phyloP scores from a whole-genome alignment of 2,113 vertebrate genomes.

The Lucifuga dentata region DNA sequence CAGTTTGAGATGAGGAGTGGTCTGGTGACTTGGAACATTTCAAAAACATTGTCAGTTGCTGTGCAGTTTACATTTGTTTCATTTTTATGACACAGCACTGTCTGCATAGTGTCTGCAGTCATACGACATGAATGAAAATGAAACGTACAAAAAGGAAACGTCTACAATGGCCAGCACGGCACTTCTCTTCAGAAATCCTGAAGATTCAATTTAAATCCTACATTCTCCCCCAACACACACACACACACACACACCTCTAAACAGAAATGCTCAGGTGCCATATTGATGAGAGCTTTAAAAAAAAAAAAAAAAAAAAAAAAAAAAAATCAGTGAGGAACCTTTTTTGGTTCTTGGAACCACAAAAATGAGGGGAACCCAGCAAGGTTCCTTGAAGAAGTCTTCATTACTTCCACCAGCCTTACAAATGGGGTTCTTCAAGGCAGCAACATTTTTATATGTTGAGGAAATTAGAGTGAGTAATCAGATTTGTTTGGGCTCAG shows the following conservation, averaged over 20 bases:
- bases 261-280: background rate
- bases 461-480: no score
- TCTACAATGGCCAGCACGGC: slow-evolving; percentile 8
- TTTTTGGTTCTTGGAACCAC: background rate
- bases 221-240: background rate
- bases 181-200: no score
- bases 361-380: background rate
- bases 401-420: no score
- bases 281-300: background rate
- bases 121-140: background rate
- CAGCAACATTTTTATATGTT: no score
- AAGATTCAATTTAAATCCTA: background rate
- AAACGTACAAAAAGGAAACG: slow-evolving; percentile 3
- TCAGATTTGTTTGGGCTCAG: no score
- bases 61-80: background rate
- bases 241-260: background rate
- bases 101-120: background rate
- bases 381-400: background rate
- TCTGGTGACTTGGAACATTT: background rate
- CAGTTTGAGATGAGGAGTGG: background rate
- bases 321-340: background rate
- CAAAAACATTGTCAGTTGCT: background rate
- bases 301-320: background rate
- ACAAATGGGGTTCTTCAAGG: no score
- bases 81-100: background rate